Conservation (phyloP, 2,888 invertebrate genomes). For the Machimus atricapillus region DNA sequence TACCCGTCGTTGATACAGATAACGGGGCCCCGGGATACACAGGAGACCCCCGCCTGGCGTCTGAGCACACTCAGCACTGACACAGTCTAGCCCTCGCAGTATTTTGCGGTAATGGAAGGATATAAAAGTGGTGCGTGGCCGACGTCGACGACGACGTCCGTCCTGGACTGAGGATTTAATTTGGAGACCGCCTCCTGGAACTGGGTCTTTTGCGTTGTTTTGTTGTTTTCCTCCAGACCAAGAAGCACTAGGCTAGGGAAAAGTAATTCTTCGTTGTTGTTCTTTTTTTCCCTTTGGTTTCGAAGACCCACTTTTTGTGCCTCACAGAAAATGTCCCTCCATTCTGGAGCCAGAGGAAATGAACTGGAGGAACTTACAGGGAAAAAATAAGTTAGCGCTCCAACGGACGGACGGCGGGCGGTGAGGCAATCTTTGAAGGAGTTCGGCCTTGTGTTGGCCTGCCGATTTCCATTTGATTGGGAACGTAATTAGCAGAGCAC, state of each 20-base stretch:
- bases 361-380: not conserved
- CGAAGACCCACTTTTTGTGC: not conserved
- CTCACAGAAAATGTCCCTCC: not conserved
- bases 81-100: slow-evolving; percentile 25
- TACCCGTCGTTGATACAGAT: slow-evolving; percentile 34
- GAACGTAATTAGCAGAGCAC: not conserved
- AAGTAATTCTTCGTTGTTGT: not conserved
- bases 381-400: not conserved
- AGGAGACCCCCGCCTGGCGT: slow-evolving; percentile 16
- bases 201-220: not conserved
- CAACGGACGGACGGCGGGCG: not conserved
- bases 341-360: slow-evolving; percentile 2
- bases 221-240: not conserved
- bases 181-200: slow-evolving; percentile 1
- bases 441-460: not conserved
- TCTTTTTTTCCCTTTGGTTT: not conserved
- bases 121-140: not conserved
- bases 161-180: slow-evolving; percentile 1
- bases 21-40: not conserved
- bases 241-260: not conserved
- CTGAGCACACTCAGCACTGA: slow-evolving; percentile 12
- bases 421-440: not conserved
- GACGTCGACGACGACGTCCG: not conserved
- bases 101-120: slow-evolving; percentile 33
- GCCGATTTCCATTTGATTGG: not conserved